Evolutionary conservation across 2,888 invertebrate species (phyloP), one percentile per base, ranked within the genome.

Genomic region (Tachina lurida): DNA sequence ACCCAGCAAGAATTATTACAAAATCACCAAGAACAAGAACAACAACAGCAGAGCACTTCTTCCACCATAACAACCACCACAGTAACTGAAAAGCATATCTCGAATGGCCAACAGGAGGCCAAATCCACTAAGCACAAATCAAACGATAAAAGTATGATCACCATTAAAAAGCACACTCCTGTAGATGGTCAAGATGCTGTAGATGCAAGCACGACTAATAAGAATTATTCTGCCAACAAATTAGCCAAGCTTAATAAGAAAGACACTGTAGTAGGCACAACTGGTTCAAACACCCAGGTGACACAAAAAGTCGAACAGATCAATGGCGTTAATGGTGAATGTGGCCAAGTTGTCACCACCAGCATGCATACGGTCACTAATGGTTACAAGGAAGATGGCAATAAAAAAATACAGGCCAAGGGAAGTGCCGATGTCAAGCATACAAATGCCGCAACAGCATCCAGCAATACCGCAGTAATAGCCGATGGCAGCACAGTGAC

Each of bases 401-500:
- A 88, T 76, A 79, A 88, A 5, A 88, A 89, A 82, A 88, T 89
- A 41, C 74, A 78, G 15, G 88, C 90, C 71, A 86, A 87, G 12
- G 91, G 89, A 17, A 87, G 84, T 22, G 89, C 91, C 7, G 90
- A 91, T 81, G 89, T 90, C 17, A 87, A 84, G 22, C 86, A 89
- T 41, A 88, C 83, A 47, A 89, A 90, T 73, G 88, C 88, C 7
- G 88, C 87, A 10, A 83, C 80, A 3, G 65, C 83, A 1, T 88
- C 88, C 47, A 88, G 87, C 8, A 87, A 89, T 49, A 89, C 88
- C 0, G 76, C 89, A 81, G 85, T 90, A 62, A 87, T 87, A 9
- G 54, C 89, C 7, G 91, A 91, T 84, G 91, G 91, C 58, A 88
- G 89, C 22, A 88, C 89, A 54, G 88, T 90, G 13, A 90, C 89